These are phyloP conservation scores for Triplophysa rosa DNA, from an alignment of 2,113 vertebrate species.

Conservation along the genomic window DNA sequence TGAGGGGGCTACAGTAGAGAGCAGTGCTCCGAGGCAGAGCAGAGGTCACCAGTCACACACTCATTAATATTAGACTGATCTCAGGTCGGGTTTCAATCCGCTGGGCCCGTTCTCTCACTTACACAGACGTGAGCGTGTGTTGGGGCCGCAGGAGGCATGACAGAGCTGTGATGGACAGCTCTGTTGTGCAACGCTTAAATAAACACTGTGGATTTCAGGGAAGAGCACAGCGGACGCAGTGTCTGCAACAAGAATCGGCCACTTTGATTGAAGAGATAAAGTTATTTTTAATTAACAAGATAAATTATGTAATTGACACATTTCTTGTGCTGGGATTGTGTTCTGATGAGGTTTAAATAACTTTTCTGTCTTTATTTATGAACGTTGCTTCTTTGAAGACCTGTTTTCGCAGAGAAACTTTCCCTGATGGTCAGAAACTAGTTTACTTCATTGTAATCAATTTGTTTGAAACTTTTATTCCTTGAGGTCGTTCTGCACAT, in stretches of 20 bases:
- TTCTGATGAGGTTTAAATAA: background rate
- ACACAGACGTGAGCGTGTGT: constrained; percentile 7
- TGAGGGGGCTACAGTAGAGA: constrained; percentile 9
- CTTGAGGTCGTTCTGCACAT: too few species aligned
- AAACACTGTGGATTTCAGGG: constrained; percentile 17
- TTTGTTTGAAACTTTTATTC: too few species aligned
- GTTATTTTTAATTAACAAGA: background rate
- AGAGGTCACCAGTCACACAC: constrained; percentile 23
- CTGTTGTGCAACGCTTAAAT: constrained; percentile 32
- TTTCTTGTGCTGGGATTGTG: background rate
- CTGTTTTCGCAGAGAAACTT: background rate
- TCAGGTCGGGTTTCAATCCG: constrained; percentile 17
- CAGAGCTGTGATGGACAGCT: constrained; percentile 15
- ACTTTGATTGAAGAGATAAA: background rate
- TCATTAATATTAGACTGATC: constrained; percentile 44
- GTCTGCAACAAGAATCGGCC: background rate
- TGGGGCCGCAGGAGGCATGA: constrained; percentile 1
- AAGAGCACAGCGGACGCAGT: background rate
- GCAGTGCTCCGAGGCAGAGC: background rate
- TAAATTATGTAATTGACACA: background rate
- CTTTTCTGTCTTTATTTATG: background rate
- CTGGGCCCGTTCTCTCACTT: background rate
- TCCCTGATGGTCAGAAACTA: background rate
- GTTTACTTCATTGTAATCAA: background rate
- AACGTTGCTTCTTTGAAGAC: background rate